Evolutionary conservation across 1,140 invertebrate genomes (phyloP), one percentile per base, ranked within the genome.

Genomic region (Drosophila tani): DNA sequence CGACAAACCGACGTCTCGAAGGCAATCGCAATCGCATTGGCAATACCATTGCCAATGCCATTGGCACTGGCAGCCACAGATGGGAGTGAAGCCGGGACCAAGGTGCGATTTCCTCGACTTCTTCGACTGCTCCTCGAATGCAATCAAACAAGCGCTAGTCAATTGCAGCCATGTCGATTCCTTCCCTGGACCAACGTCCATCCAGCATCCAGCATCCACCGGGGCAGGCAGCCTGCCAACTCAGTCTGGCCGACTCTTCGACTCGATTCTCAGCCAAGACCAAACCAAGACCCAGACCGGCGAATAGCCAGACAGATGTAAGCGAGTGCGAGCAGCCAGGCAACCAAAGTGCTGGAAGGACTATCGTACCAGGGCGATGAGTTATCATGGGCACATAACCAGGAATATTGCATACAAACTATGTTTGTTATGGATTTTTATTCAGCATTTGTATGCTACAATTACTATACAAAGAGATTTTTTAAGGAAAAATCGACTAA

Each of bases 81-180:
- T 49, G 74, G 47, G 43, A 55, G 68, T 45, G 21, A 68, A 43
- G 29, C 43, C 75, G 35, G 38, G 62, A 66, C 81, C 68, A 88
- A 84, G 84, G 85, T 88, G 85, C 84, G 85, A 88, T 76, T 79
- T 90, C 67, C 63, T 70, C 67, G 67, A 69, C 67, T 69, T 70
- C 65, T 35, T 38, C 68, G 50, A 70, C 69, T 73, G 66, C 51
- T 58, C 67, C 68, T 43, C 85, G 85, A 90, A 84, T 90, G 85
- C 85, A 90, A 90, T 90, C 85, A 90, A 90, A 90, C 85, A 90
- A 88, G 84, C 84, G 81, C 64, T 88, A 88, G 84, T 88, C 84
- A 88, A 88, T 88, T 88, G 85, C 82, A 80, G 53, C 77, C 57
- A 84, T 70, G 74, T 60, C 77, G 78, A 73, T 79, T 51, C 43